Conservation (phyloP, 2,888 invertebrate genomes). For the Balanococcus diminutus region DNA sequence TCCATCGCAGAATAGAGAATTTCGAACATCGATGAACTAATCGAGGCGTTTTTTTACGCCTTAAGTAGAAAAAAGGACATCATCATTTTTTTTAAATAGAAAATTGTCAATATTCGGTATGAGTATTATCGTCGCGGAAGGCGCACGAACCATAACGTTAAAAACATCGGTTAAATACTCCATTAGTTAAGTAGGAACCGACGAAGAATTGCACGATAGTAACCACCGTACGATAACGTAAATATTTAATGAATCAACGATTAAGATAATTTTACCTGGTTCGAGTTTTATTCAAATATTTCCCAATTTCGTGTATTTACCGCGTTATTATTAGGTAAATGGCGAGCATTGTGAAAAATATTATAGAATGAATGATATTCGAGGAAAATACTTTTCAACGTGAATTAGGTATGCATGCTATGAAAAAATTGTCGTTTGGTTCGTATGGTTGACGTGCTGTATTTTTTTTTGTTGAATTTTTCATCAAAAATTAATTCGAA, state of each 20-base stretch:
- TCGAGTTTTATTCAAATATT: conserved; percentile 17
- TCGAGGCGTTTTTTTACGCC: too few species aligned
- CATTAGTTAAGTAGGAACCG: neutral
- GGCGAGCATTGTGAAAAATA: neutral
- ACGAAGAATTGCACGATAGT: neutral
- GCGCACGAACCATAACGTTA: neutral
- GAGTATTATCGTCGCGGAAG: neutral
- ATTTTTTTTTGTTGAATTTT: neutral
- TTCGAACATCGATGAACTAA: too few species aligned
- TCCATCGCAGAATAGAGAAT: neutral
- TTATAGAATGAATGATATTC: neutral
- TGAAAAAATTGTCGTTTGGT: neutral
- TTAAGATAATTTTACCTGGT: conserved; percentile 2
- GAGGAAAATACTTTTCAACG: neutral
- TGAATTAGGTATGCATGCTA: neutral
- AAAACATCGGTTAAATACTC: neutral
- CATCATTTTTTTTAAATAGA: neutral
- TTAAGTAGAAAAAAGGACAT: too few species aligned
- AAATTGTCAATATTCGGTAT: neutral
- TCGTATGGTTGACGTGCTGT: neutral
- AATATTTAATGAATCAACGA: conserved; percentile 21
- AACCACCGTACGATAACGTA: conserved; percentile 1
- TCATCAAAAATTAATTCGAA: neutral
- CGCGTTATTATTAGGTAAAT: neutral
- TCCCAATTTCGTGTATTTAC: neutral